Base-by-base conservation (phyloP, 2,797 vertebrate species). In the Trematomus bernacchii region DNA sequence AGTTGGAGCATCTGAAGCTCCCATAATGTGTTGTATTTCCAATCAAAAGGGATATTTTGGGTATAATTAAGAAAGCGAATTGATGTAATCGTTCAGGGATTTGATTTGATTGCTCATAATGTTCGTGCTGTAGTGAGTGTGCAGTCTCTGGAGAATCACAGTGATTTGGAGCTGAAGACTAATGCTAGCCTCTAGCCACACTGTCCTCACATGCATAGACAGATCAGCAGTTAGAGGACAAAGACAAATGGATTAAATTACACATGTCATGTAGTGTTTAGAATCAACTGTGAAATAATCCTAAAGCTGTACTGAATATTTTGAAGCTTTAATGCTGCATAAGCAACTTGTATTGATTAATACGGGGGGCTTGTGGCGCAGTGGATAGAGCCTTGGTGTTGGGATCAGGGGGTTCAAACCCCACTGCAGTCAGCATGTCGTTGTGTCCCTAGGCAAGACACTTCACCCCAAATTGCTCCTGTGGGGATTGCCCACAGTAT, bases 61-160 rank as follows among this genome's bases (percentile, higher is more conserved):
- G 16, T 37, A 19, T 55, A 55, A 47, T 27, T n/a, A 50, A 30
- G 30, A 55, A 6, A 47, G 60, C 37, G 76, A 54, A 54, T 58
- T 62, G 44, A 66, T 48, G 5, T 23, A 76, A 21, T 60, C 10
- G 42, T 62, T 62, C 23, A 4, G 57, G 62, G 76, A 63, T 42
- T 27, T 52, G 21, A 21, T 40, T 57, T 44, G 44, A 70, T 66
- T 1, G 9, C 30, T 66, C 43, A 21, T 66, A 19, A 48, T 46
- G 57, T 42, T 64, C 59, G 33, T 44, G 42, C 11, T 33, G 43
- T 6, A 53, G 42, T 11, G 21, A 50, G 15, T 8, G 2, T 23
- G 3, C 14, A 21, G 46, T 62, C 50, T 66, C 75, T 30, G 47
- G 58, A 67, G 43, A 63, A 61, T 57, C 12, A 6, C 57, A 57